A percentile compares a stretch with the other conserved stretches of the same genome.
phyloP scores from a whole-genome alignment of 2,888 invertebrate genomes.

The Anoncus sp. region DNA sequence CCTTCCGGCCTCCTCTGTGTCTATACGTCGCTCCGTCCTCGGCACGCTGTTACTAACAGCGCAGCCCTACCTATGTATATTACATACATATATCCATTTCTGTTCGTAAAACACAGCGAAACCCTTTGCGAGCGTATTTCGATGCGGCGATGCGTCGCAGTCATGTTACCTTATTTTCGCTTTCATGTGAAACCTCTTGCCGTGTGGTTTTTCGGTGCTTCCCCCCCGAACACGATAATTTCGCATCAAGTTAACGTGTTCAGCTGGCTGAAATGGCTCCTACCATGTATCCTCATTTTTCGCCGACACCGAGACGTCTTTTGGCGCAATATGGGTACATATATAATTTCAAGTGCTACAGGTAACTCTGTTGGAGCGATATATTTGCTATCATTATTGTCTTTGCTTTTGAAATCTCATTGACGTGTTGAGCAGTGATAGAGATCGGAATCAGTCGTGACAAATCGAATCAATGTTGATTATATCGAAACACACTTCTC shows the following conservation, averaged over 20 bases:
- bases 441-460: not conserved
- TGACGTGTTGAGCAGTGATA: not conserved
- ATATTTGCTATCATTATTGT: conserved; percentile 10
- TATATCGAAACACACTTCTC: conserved; percentile 4
- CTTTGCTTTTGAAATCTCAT: conserved; percentile 12
- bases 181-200: conserved; percentile 14
- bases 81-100: conserved; percentile 5
- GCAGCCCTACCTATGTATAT: not conserved
- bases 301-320: conserved; percentile 2
- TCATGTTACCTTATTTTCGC: conserved; percentile 21
- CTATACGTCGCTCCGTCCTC: conserved; percentile 16
- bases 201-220: conserved; percentile 40
- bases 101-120: conserved; percentile 26
- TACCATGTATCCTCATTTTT: conserved; percentile 5
- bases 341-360: conserved; percentile 1
- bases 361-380: too few species aligned
- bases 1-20: conserved; percentile 15
- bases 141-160: conserved; percentile 36
- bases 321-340: not conserved
- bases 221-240: conserved; percentile 40
- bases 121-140: conserved; percentile 3
- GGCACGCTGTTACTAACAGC: conserved; percentile 1
- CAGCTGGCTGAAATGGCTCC: conserved; percentile 7
- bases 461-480: conserved; percentile 22
- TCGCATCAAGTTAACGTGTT: conserved; percentile 24